Evolutionary conservation across 2,888 invertebrate genomes (phyloP).

Genomic region (Ophion costatus): DNA sequence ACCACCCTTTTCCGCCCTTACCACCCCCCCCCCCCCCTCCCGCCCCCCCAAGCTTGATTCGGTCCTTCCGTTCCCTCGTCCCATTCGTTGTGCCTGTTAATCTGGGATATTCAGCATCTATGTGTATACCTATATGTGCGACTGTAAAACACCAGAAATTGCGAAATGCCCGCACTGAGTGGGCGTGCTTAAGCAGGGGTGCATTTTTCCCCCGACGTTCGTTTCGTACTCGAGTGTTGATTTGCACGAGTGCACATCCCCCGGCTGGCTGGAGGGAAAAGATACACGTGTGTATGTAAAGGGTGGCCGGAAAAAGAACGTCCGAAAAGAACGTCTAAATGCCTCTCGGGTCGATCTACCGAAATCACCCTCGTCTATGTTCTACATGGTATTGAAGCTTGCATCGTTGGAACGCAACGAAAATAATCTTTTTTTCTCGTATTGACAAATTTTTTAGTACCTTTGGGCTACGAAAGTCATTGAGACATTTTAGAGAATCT

Average conservation of each 20-base stretch:
- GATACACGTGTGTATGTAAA: constrained; percentile 22
- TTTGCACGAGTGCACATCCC: constrained; percentile 59
- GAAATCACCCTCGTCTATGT: too few relatives aligned
- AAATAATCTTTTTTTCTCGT: too few relatives aligned
- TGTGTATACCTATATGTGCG: neutral
- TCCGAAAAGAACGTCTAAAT: neutral
- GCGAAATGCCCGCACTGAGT: constrained; percentile 46
- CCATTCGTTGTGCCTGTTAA: constrained; percentile 42
- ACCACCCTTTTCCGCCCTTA: constrained; percentile 20
- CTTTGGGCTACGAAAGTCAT: too few relatives aligned
- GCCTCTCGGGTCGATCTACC: too few relatives aligned
- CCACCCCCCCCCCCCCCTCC: constrained; percentile 8
- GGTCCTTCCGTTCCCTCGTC: neutral
- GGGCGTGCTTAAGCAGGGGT: constrained; percentile 55
- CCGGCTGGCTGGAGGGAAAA: constrained; percentile 1
- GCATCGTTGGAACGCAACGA: too few relatives aligned
- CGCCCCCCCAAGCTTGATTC: neutral
- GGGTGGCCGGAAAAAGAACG: neutral
- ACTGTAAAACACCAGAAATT: constrained; percentile 30
- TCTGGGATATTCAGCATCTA: constrained; percentile 24
- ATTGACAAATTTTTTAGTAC: too few relatives aligned
- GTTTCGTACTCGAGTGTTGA: constrained; percentile 60
- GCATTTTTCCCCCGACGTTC: constrained; percentile 51
- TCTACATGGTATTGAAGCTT: too few relatives aligned
- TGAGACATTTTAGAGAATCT: too few relatives aligned